Evolutionary conservation across 2,113 vertebrate genomes (phyloP).

Genomic region (Synodontis membranacea): DNA sequence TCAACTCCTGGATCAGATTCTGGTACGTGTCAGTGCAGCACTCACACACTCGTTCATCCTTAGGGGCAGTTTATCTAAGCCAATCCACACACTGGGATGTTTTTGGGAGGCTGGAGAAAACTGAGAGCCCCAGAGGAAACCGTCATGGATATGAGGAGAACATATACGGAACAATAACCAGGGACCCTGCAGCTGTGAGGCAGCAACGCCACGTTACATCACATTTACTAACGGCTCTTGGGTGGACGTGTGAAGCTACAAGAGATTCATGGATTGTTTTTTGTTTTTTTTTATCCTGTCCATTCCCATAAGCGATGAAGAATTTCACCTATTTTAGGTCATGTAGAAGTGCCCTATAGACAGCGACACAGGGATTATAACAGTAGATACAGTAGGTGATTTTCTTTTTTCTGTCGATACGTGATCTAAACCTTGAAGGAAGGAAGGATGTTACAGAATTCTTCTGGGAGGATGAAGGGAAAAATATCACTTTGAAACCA

Average conservation of each 20-base stretch:
- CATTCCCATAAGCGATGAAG: neutral
- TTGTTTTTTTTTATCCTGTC: neutral
- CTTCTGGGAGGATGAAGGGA: neutral
- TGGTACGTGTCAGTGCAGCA: too few relatives aligned
- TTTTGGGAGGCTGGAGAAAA: too few relatives aligned
- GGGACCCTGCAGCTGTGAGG: neutral
- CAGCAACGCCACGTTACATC: neutral
- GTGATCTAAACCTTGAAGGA: neutral
- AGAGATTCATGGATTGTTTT: neutral
- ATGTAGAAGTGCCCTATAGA: neutral
- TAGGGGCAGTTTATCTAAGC: too few relatives aligned
- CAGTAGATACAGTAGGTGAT: too few relatives aligned
- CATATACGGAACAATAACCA: neutral
- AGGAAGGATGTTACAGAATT: neutral
- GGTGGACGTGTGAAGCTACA: neutral
- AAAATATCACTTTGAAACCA: neutral
- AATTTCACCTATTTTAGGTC: neutral
- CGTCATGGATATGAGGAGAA: neutral
- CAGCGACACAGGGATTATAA: neutral
- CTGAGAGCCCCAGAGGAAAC: neutral
- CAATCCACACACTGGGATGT: too few relatives aligned
- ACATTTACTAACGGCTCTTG: neutral
- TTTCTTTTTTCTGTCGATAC: too few relatives aligned
- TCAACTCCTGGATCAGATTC: too few relatives aligned
- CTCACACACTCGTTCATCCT: too few relatives aligned